These are phyloP conservation scores for Ophioninae sp. DNA, from an alignment of 2,888 invertebrate species.

Conservation along the genomic window DNA sequence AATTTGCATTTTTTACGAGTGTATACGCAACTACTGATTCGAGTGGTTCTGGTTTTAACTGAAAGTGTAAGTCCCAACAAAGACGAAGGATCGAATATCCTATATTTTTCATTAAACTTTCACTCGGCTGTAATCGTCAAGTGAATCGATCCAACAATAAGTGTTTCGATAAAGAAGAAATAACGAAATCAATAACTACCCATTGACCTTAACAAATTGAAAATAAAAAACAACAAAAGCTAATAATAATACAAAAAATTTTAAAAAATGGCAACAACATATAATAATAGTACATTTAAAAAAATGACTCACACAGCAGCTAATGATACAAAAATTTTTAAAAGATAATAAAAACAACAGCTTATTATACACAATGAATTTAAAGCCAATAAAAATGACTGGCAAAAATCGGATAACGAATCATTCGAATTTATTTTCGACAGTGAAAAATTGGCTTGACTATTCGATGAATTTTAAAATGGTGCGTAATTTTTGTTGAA, in stretches of 20 bases:
- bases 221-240: not conserved
- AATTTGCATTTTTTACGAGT: constrained; percentile 67
- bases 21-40: constrained; percentile 29
- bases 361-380: too few species aligned
- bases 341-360: too few species aligned
- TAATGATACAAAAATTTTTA: too few species aligned
- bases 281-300: too few species aligned
- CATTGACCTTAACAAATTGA: not conserved
- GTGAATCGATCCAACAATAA: not conserved
- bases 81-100: not conserved
- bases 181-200: too few species aligned
- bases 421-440: too few species aligned
- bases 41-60: constrained; percentile 2
- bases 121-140: not conserved
- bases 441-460: not conserved
- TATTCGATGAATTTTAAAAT: not conserved
- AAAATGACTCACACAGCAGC: too few species aligned
- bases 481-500: not conserved
- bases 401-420: too few species aligned
- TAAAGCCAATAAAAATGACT: too few species aligned
- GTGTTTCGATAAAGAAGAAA: too few species aligned
- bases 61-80: not conserved
- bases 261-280: too few species aligned
- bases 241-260: too few species aligned
- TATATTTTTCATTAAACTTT: not conserved